Conservation (phyloP, 2,888 invertebrate species). For the Podabrus alpinus region DNA sequence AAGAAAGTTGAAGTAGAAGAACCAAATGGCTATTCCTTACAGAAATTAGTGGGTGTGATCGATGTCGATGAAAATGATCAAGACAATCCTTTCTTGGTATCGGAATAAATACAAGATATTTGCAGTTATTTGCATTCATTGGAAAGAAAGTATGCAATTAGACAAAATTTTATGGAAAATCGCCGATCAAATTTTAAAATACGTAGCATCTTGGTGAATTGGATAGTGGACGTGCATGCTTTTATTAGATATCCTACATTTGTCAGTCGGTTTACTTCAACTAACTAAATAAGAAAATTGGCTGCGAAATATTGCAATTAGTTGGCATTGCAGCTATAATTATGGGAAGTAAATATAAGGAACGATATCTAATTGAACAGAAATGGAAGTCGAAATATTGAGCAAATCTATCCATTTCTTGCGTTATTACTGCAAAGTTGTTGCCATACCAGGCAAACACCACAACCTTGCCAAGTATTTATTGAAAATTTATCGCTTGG, state of each 20-base stretch:
- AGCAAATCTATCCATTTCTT: slow-evolving; percentile 83
- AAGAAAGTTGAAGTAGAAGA: neutral
- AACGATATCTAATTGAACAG: slow-evolving; percentile 84
- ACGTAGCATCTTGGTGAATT: slow-evolving; percentile 88
- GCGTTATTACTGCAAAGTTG: slow-evolving; percentile 70
- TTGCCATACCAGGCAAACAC: slow-evolving; percentile 62
- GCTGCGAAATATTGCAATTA: slow-evolving; percentile 67
- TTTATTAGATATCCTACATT: slow-evolving; percentile 85
- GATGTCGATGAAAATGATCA: slow-evolving; percentile 57
- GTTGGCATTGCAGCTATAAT: slow-evolving; percentile 89
- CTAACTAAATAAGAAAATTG: slow-evolving; percentile 63
- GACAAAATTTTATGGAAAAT: slow-evolving; percentile 62
- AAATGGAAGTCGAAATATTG: slow-evolving; percentile 83
- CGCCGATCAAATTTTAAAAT: slow-evolving; percentile 81
- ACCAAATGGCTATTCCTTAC: slow-evolving; percentile 22
- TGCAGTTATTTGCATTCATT: slow-evolving; percentile 78
- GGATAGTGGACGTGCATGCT: slow-evolving; percentile 92
- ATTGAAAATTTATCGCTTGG: slow-evolving; percentile 80
- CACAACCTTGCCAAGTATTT: slow-evolving; percentile 82
- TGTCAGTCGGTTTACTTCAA: slow-evolving; percentile 87
- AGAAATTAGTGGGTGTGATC: slow-evolving; percentile 15
- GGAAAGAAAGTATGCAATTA: slow-evolving; percentile 72
- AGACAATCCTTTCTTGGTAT: slow-evolving; percentile 77
- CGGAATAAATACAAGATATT: slow-evolving; percentile 88
- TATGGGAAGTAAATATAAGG: slow-evolving; percentile 93